Conservation (phyloP, 2,797 vertebrate species). For the Phataginus tricuspis region DNA sequence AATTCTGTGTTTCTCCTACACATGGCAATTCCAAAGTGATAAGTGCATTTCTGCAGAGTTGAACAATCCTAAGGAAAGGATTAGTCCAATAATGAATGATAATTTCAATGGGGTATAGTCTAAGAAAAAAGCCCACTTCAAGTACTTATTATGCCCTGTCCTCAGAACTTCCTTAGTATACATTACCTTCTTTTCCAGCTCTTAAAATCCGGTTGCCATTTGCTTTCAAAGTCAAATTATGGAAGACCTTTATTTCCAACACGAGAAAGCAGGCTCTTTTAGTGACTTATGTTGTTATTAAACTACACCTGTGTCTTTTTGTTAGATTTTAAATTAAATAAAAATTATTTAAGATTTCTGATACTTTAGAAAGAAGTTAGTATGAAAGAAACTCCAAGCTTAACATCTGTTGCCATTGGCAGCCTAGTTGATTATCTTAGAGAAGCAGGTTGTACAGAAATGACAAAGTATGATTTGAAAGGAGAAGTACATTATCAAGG, state of each 20-base stretch:
- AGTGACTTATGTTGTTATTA: neutral
- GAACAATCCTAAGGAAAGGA: neutral
- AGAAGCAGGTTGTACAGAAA: constrained; percentile 4
- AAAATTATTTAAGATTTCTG: constrained; percentile 39
- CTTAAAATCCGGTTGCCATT: neutral
- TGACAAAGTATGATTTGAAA: constrained; percentile 64
- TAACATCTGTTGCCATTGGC: constrained; percentile 55
- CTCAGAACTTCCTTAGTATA: neutral
- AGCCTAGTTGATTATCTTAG: constrained; percentile 44
- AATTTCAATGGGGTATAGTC: neutral
- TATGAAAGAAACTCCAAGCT: neutral
- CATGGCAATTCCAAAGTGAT: neutral
- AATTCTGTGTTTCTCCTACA: neutral
- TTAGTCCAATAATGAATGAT: neutral
- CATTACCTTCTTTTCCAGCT: neutral
- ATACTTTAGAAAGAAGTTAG: constrained; percentile 23
- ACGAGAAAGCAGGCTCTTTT: neutral
- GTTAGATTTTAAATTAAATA: constrained; percentile 3
- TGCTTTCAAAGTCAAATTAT: neutral
- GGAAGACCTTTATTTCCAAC: neutral
- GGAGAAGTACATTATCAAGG: constrained; percentile 59
- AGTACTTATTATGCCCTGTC: neutral
- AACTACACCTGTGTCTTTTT: neutral
- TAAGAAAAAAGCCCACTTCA: neutral
- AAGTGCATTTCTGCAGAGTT: neutral